Conservation (phyloP, 2,113 vertebrate genomes). For the Tragulus kanchil region DNA sequence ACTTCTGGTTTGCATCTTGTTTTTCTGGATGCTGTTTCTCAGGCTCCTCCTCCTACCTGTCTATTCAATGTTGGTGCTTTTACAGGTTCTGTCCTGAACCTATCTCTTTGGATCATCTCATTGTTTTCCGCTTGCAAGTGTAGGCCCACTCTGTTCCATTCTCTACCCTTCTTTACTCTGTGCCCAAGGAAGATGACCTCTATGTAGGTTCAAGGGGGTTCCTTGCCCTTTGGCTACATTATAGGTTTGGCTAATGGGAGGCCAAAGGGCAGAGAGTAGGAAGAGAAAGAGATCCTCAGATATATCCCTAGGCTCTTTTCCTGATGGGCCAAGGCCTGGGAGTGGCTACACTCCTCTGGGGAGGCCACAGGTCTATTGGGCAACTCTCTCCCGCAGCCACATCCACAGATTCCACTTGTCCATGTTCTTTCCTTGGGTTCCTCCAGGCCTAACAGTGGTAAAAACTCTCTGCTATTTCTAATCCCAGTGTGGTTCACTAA, state of each 20-base stretch:
- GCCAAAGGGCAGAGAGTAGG: not conserved
- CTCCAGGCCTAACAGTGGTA: not conserved
- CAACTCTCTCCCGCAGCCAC: not conserved
- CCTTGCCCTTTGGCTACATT: not conserved
- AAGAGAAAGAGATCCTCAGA: too few species aligned
- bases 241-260: not conserved
- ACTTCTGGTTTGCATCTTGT: not conserved
- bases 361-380: rapidly evolving
- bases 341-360: not conserved
- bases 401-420: not conserved
- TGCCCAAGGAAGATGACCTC: not conserved
- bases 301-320: not conserved
- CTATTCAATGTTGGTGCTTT: not conserved
- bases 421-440: not conserved
- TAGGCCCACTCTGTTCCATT: not conserved
- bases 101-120: not conserved
- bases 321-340: too few species aligned
- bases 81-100: not conserved
- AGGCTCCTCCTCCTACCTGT: not conserved
- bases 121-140: not conserved
- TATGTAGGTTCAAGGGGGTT: not conserved
- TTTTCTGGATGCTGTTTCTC: not conserved
- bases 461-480: not conserved
- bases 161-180: not conserved
- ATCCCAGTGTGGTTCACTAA: not conserved